Evolutionary conservation across 2,113 vertebrate species (phyloP), one percentile per base, ranked within the genome.

Genomic region (Abramis brama): DNA sequence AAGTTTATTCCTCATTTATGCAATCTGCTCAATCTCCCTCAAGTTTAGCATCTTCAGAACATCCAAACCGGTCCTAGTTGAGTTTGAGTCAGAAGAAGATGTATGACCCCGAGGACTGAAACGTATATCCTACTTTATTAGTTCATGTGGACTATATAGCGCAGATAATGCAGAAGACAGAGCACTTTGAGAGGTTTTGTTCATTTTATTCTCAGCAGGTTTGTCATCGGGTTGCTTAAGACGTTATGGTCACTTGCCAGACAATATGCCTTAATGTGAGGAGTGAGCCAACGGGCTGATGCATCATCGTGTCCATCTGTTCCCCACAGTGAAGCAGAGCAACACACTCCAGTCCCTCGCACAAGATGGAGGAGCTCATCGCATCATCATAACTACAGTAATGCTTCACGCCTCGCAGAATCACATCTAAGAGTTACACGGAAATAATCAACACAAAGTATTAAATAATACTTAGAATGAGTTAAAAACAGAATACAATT

Each of bases 241-340:
- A 73, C 60, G 52, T 71, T n/a, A 84, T 79, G 70, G 77, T 87
- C 84, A 85, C 78, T 71, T 83, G 88, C 82, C 79, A 82, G 75
- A 87, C 87, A 82, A 80, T 85, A 85, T 80, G 86, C 52, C 85
- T 82, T 81, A 62, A 84, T 45, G 82, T 85, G 82, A 85, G 78
- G 77, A 88, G 52, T 50, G 84, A 86, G 78, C 82, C 81, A 87
- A 76, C 82, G 45, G 62, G 36, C 27, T 75, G 30, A 59, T 85
- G 87, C 85, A 77, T 90, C 84, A 75, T 52, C 82, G 79, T 73
- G n/a, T 84, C 89, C 88, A 90, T 90, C 89, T 90, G 89, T 89
- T 90, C 83, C 21, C 39, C 78, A 55, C 82, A 76, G 86, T 30
- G 13, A 75, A 13, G 60, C 36, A 64, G 71, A 86, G 78, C 62